phyloP scores from a whole-genome alignment of 2,113 vertebrate species.

The Perognathus longimembris region DNA sequence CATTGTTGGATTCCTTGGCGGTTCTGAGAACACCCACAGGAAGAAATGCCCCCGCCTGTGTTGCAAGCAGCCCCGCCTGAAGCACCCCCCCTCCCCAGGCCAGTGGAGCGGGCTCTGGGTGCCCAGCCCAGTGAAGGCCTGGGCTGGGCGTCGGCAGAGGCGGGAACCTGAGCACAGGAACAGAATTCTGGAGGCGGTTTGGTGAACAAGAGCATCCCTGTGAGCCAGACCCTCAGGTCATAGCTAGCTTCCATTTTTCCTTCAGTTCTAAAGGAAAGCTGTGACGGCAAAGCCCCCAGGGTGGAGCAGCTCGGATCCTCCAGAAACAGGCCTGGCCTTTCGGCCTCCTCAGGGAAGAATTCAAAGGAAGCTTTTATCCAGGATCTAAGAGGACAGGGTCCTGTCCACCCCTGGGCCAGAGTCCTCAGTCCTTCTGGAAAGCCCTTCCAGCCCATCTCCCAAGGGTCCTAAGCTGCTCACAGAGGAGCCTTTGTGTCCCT shows the following conservation, averaged over 20 bases:
- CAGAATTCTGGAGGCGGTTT: neutral
- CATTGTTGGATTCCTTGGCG: no score
- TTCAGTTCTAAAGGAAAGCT: slow-evolving; percentile 20
- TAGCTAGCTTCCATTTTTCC: neutral
- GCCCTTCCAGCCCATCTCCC: neutral
- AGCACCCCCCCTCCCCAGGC: accelerated
- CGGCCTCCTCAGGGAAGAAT: neutral
- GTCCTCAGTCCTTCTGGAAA: neutral
- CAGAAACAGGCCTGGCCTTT: neutral
- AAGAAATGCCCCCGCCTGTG: no score
- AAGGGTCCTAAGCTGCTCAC: neutral
- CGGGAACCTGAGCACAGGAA: neutral
- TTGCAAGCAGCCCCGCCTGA: no score
- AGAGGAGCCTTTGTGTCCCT: slow-evolving; percentile 58
- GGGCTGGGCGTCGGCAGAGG: no score
- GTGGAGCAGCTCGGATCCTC: neutral
- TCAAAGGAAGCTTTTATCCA: slow-evolving; percentile 42
- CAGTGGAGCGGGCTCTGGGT: neutral
- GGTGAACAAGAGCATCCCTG: neutral
- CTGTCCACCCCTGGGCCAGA: neutral
- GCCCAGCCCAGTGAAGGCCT: neutral
- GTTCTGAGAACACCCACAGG: no score
- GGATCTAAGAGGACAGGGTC: neutral
- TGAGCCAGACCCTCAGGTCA: neutral
- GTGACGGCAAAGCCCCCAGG: neutral